These are phyloP conservation scores for Flexamia atlantica DNA, from an alignment of 2,888 invertebrate genomes.

Conservation along the genomic window DNA sequence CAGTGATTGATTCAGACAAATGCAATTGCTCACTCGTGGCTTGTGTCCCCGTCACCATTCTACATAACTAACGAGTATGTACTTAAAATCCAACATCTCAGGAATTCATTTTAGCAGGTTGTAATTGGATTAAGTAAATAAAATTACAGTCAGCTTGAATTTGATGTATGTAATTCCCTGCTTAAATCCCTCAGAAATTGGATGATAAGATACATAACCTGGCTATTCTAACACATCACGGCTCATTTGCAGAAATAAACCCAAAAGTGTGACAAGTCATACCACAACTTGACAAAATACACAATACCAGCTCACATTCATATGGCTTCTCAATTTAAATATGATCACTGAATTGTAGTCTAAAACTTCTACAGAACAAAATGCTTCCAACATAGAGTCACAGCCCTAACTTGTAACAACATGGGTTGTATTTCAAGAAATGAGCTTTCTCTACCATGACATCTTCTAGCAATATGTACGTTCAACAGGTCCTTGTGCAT, in stretches of 20 bases:
- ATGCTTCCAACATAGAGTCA: not conserved
- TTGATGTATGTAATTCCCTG: no score
- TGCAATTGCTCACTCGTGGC: not conserved
- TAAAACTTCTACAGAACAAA: not conserved
- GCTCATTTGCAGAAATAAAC: not conserved
- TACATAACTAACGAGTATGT: not conserved
- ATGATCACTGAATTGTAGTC: not conserved
- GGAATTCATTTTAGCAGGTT: no score
- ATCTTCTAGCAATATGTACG: conserved; percentile 50
- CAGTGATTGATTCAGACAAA: no score
- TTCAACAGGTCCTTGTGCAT: conserved; percentile 46
- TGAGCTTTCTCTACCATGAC: conserved; percentile 16
- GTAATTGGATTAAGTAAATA: no score
- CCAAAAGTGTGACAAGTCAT: not conserved
- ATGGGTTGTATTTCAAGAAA: not conserved
- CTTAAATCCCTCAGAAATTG: not conserved
- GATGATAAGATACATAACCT: not conserved
- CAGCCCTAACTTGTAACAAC: not conserved
- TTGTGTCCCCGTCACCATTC: not conserved
- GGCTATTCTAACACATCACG: not conserved
- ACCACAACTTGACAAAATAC: not conserved
- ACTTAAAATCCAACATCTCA: no score
- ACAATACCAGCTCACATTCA: not conserved
- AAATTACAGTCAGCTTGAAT: no score
- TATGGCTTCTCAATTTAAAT: not conserved